A percentile compares a stretch with the other conserved stretches of the same genome.
These are phyloP conservation scores for Metacarcinus magister DNA, from an alignment of 2,888 invertebrate genomes.

Conservation along the genomic window DNA sequence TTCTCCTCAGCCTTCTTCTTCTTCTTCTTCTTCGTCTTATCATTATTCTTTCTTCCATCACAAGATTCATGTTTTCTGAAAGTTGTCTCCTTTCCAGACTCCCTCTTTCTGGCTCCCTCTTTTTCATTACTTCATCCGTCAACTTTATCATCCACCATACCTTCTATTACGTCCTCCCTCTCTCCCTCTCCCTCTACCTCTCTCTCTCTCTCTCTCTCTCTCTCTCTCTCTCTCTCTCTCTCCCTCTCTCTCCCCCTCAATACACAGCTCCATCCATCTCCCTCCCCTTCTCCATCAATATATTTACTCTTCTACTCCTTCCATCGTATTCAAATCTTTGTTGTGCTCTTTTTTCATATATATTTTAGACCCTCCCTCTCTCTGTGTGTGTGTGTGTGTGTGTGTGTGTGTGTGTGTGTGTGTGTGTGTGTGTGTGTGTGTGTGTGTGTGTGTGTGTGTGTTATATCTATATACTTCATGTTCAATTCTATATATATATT, in stretches of 20 bases:
- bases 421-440: slow-evolving; percentile 41
- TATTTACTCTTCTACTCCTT: slow-evolving; percentile 40
- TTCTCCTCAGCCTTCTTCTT: neutral
- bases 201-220: slow-evolving; percentile 3
- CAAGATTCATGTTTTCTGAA: neutral
- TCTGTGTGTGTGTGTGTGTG: slow-evolving; percentile 33
- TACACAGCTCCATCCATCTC: slow-evolving; percentile 37
- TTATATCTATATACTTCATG: too few species aligned
- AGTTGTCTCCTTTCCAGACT: neutral
- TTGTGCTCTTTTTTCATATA: slow-evolving; percentile 34
- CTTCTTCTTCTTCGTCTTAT: neutral
- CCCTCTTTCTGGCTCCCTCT: neutral
- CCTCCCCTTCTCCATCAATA: slow-evolving; percentile 27
- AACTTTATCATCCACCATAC: slow-evolving; percentile 20
- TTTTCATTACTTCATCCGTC: slow-evolving; percentile 47
- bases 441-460: slow-evolving; percentile 29
- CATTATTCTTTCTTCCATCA: neutral
- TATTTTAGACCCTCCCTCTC: neutral
- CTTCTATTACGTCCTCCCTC: neutral
- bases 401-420: slow-evolving; percentile 48
- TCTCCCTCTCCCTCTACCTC: neutral
- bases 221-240: slow-evolving; percentile 13
- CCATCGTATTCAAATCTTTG: slow-evolving; percentile 13
- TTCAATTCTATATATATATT: neutral
- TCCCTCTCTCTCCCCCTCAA: slow-evolving; percentile 38